phyloP scores from a whole-genome alignment of 2,888 invertebrate genomes.

The Parascotia fuliginaria region DNA sequence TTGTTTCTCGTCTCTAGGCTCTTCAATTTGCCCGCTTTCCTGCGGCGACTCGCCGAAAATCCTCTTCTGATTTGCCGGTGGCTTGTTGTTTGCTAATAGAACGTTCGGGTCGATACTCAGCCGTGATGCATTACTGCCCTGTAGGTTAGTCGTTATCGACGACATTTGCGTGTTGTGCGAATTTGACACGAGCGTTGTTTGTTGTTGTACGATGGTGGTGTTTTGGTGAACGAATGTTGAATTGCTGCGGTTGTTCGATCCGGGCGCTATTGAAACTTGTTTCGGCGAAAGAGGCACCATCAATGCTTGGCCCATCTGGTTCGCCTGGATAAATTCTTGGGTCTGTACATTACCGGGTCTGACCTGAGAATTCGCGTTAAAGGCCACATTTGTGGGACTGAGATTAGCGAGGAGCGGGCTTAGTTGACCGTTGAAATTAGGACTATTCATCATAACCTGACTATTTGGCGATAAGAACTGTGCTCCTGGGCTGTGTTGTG shows the following conservation, averaged over 20 bases:
- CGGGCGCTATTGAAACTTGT: slow-evolving; percentile 82
- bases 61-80: slow-evolving; percentile 53
- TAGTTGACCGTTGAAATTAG: slow-evolving; percentile 90
- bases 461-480: slow-evolving; percentile 91
- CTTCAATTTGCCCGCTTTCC: slow-evolving; percentile 9
- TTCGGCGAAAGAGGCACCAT: slow-evolving; percentile 90
- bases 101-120: slow-evolving; percentile 87
- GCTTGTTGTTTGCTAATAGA: slow-evolving; percentile 70
- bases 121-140: slow-evolving; percentile 69
- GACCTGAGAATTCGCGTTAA: slow-evolving; percentile 84
- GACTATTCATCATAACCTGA: slow-evolving; percentile 91
- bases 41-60: slow-evolving; percentile 49
- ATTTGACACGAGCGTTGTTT: slow-evolving; percentile 91
- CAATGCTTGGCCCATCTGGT: slow-evolving; percentile 88
- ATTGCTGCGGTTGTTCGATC: slow-evolving; percentile 85
- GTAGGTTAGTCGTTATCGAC: slow-evolving; percentile 53
- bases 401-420: slow-evolving; percentile 92
- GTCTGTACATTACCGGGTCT: slow-evolving; percentile 86
- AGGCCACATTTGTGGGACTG: slow-evolving; percentile 89
- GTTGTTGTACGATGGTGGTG: slow-evolving; percentile 93
- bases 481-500: slow-evolving; percentile 88
- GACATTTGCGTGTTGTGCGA: slow-evolving; percentile 81
- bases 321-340: slow-evolving; percentile 90
- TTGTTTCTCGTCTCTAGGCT: too few relatives aligned
- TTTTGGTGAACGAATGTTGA: slow-evolving; percentile 94